These are phyloP conservation scores for Acanthosepion lycidas DNA, from an alignment of 2,888 invertebrate genomes.

Conservation along the genomic window DNA sequence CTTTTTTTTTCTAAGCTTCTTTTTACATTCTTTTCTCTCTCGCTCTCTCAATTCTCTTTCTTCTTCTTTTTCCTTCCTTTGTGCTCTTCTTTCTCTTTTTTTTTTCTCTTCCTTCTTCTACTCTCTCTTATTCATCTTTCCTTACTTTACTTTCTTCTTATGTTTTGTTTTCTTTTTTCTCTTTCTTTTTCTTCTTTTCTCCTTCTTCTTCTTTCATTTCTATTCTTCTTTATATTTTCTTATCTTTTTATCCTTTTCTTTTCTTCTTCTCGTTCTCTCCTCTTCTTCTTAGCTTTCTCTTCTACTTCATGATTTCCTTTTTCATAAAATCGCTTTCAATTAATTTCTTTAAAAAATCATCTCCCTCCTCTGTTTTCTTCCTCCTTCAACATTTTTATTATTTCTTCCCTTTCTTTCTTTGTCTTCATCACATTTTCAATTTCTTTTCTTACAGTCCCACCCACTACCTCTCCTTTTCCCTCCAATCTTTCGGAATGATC, in stretches of 20 bases:
- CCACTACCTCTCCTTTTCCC: background rate
- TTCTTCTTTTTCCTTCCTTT: background rate
- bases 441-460: background rate
- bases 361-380: background rate
- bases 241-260: background rate
- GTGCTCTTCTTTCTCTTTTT: background rate
- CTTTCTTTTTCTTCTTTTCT: background rate
- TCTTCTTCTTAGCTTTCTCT: background rate
- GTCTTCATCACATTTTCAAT: background rate
- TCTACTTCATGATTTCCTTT: no score
- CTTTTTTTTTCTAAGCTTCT: background rate
- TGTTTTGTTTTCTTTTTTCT: background rate
- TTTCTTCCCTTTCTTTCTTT: background rate
- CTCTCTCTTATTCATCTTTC: background rate
- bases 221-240: background rate
- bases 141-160: background rate
- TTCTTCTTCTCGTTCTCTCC: background rate
- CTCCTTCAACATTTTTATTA: background rate
- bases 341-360: no score
- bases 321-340: no score
- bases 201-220: no score
- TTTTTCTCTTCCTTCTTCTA: background rate
- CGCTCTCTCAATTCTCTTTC: no score
- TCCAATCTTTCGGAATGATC: background rate
- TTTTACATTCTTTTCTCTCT: background rate